Percentiles rank a stretch among this genome's conserved stretches.
phyloP scores from a whole-genome alignment of 1,140 invertebrate species.

The Lucilia sericata region DNA sequence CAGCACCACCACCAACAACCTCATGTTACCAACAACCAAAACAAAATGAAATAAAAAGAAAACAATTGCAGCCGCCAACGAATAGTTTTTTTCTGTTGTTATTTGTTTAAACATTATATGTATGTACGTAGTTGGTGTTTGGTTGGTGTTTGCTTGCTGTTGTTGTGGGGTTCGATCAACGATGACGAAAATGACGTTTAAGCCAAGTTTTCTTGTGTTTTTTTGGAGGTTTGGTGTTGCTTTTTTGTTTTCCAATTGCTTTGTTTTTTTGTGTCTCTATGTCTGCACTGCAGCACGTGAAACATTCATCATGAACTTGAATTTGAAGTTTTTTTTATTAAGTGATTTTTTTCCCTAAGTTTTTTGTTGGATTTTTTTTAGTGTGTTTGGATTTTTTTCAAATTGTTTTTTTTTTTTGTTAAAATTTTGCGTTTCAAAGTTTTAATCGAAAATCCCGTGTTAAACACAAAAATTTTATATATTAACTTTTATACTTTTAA shows the following conservation, averaged over 20 bases:
- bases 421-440: too few relatives aligned
- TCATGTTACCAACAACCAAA: not conserved
- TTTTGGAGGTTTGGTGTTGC: conserved; percentile 35
- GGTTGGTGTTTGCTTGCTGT: conserved; percentile 18
- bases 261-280: conserved; percentile 35
- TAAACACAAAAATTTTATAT: too few relatives aligned
- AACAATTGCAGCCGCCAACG: conserved; percentile 26
- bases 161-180: conserved; percentile 31
- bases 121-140: not conserved
- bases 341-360: conserved; percentile 44
- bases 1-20: not conserved
- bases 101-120: not conserved
- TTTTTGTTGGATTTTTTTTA: conserved; percentile 38
- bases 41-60: not conserved
- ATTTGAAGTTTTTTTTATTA: conserved; percentile 60
- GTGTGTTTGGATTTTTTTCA: not conserved
- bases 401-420: too few relatives aligned
- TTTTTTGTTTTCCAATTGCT: not conserved
- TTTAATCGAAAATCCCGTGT: too few relatives aligned
- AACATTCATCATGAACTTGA: conserved; percentile 68
- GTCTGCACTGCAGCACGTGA: conserved; percentile 58
- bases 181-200: conserved; percentile 28
- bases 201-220: not conserved
- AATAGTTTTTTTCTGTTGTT: conserved; percentile 22
- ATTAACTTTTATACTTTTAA: too few relatives aligned